Evolutionary conservation across 2,888 invertebrate genomes (phyloP).

Genomic region (Thecophora atra): DNA sequence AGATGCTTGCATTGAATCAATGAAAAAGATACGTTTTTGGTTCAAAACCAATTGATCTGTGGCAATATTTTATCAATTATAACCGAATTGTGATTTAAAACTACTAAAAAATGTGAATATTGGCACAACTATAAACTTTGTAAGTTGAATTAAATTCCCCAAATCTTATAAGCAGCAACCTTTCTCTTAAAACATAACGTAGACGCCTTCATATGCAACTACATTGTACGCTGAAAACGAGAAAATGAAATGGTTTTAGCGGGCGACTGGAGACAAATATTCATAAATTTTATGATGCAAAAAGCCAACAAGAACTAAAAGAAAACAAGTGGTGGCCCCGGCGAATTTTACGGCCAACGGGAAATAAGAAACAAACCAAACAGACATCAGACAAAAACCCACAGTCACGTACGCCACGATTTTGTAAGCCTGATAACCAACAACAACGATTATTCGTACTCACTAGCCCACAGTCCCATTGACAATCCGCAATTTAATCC

Average conservation of each 20-base stretch:
- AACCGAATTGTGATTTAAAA: too few relatives aligned
- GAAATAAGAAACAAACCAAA: too few relatives aligned
- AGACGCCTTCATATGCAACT: neutral
- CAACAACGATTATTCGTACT: slow-evolving; percentile 1
- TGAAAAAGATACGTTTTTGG: too few relatives aligned
- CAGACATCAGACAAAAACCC: slow-evolving; percentile 59
- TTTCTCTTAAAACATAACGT: neutral
- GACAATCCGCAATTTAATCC: slow-evolving; percentile 57
- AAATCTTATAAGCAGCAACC: slow-evolving; percentile 1
- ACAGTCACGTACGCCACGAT: slow-evolving; percentile 63
- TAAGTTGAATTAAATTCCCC: too few relatives aligned
- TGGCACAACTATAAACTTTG: too few relatives aligned
- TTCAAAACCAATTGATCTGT: too few relatives aligned
- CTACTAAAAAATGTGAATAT: too few relatives aligned
- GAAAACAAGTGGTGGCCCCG: slow-evolving; percentile 36
- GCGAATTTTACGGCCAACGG: slow-evolving; percentile 35
- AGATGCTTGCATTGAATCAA: too few relatives aligned
- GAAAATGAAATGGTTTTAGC: slow-evolving; percentile 15
- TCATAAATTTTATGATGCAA: slow-evolving; percentile 3
- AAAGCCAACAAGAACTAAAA: slow-evolving; percentile 31
- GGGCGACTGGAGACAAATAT: slow-evolving; percentile 7
- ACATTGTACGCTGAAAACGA: slow-evolving; percentile 22
- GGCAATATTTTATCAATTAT: too few relatives aligned
- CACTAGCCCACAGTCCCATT: slow-evolving; percentile 30
- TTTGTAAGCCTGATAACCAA: slow-evolving; percentile 41